phyloP scores from a whole-genome alignment of 2,113 vertebrate species.

The Castor canadensis region DNA sequence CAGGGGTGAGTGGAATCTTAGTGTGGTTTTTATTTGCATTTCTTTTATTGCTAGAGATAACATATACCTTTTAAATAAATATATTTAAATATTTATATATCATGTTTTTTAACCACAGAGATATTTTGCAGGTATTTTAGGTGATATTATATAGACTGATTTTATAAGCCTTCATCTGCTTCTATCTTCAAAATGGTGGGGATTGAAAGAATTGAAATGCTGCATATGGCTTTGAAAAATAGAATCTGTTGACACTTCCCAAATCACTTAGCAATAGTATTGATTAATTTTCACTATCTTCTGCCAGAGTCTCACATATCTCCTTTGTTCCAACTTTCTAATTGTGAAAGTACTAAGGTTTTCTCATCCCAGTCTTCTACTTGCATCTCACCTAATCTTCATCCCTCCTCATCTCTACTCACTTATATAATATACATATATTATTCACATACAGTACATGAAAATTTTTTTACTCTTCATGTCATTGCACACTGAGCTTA shows the following conservation, averaged over 20 bases:
- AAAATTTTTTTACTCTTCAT: background rate
- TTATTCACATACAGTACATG: background rate
- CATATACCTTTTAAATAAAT: no score
- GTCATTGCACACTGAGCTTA: background rate
- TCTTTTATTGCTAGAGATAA: no score
- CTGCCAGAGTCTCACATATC: background rate
- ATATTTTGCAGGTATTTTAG: conserved; percentile 17
- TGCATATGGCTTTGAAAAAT: background rate
- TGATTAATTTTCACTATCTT: background rate
- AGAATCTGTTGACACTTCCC: background rate
- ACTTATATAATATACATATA: background rate
- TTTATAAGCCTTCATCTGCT: conserved; percentile 1
- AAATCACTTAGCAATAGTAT: background rate
- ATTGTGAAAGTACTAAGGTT: background rate
- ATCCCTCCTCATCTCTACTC: background rate
- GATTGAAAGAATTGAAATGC: background rate
- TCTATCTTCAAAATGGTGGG: background rate
- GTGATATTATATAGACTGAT: background rate
- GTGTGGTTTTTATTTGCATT: no score
- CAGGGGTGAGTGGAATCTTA: no score
- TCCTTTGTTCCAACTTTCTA: background rate
- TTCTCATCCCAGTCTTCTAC: background rate
- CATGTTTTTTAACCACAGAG: background rate
- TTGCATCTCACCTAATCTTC: background rate
- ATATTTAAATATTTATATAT: no score